A percentile compares a stretch with the other conserved stretches of the same genome.
These are phyloP conservation scores for Parasteatoda lunata DNA, from an alignment of 2,888 invertebrate species.

Conservation along the genomic window DNA sequence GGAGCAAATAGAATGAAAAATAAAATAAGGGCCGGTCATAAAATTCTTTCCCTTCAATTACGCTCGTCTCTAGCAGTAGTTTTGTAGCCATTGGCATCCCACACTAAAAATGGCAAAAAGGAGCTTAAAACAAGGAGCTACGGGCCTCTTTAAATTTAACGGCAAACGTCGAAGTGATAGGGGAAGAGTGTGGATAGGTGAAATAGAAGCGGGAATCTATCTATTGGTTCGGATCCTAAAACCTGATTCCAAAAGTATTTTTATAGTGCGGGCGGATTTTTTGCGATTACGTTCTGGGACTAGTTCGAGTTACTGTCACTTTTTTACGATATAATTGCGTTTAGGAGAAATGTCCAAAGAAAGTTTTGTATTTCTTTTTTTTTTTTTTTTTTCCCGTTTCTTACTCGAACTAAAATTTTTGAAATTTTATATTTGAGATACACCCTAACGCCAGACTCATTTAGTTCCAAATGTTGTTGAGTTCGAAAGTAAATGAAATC, in stretches of 20 bases:
- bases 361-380: constrained; percentile 15
- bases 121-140: constrained; percentile 36
- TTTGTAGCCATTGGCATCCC: constrained; percentile 41
- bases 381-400: background rate
- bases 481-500: too few species aligned
- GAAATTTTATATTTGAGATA: too few species aligned
- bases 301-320: constrained; percentile 50
- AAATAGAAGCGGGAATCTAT: constrained; percentile 32
- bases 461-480: too few species aligned
- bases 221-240: constrained; percentile 40
- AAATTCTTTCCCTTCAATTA: constrained; percentile 56
- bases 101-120: constrained; percentile 44
- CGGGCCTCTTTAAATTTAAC: constrained; percentile 54
- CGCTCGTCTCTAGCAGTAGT: constrained; percentile 22
- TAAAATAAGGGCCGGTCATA: constrained; percentile 33
- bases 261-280: constrained; percentile 44
- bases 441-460: too few species aligned
- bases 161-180: constrained; percentile 10
- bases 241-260: constrained; percentile 34
- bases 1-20: constrained; percentile 19
- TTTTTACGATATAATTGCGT: constrained; percentile 56
- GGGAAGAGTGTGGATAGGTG: background rate
- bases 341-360: constrained; percentile 32
- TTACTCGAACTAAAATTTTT: too few species aligned
- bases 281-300: constrained; percentile 24